phyloP scores from a whole-genome alignment of 2,113 vertebrate genomes.

The Carassius carassius region DNA sequence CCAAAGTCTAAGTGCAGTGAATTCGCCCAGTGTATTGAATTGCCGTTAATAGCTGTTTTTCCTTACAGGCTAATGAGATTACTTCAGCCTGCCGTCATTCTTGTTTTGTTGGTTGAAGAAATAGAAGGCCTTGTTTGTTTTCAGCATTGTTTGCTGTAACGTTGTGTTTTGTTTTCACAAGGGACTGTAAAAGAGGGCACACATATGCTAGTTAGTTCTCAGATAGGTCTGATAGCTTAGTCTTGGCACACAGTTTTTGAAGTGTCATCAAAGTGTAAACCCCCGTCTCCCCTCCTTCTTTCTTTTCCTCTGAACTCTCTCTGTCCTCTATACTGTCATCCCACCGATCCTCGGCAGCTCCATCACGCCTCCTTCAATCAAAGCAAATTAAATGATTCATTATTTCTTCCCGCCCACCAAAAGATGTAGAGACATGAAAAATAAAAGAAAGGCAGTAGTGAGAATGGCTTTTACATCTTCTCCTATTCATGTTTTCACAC shows the following conservation, averaged over 20 bases:
- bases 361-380: conserved; percentile 66
- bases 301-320: conserved; percentile 50
- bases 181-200: conserved; percentile 58
- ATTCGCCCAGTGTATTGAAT: conserved; percentile 45
- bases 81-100: conserved; percentile 55
- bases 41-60: conserved; percentile 57
- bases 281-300: conserved; percentile 40
- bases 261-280: conserved; percentile 70
- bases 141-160: conserved; percentile 16
- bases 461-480: conserved; percentile 52
- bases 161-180: conserved; percentile 61
- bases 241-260: conserved; percentile 63
- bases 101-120: conserved; percentile 58
- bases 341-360: conserved; percentile 60
- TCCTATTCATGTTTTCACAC: conserved; percentile 67
- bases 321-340: conserved; percentile 38
- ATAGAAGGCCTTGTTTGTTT: conserved; percentile 28
- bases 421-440: conserved; percentile 74
- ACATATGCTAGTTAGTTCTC: conserved; percentile 54
- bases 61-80: conserved; percentile 61
- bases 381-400: conserved; percentile 78
- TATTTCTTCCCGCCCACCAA: conserved; percentile 64
- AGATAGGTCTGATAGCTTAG: conserved; percentile 64
- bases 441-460: conserved; percentile 70
- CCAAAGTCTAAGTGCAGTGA: conserved; percentile 25